Percentiles rank a stretch among this genome's conserved stretches.
Evolutionary conservation across 2,888 invertebrate genomes (phyloP).

Genomic region (Elgonia sp.): DNA sequence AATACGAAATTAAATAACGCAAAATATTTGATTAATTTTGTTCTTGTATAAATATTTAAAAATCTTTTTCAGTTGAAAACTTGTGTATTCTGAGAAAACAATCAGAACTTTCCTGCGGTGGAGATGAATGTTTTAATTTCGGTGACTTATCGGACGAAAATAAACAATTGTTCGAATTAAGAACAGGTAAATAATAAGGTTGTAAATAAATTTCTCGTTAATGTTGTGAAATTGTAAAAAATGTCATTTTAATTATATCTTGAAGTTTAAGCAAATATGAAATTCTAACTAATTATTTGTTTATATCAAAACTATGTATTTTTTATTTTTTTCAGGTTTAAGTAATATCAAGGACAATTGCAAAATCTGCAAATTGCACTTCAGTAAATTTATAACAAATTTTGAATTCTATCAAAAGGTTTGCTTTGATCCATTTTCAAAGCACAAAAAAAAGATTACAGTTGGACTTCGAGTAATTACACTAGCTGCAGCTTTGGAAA

Average conservation of each 20-base stretch:
- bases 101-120: too few relatives aligned
- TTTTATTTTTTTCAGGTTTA: not conserved
- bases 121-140: not conserved
- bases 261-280: too few relatives aligned
- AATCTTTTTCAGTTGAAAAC: too few relatives aligned
- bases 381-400: not conserved
- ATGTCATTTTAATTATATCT: not conserved
- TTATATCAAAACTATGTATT: not conserved
- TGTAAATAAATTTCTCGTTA: too few relatives aligned
- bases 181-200: slow-evolving; percentile 32
- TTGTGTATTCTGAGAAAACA: too few relatives aligned
- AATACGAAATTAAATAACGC: too few relatives aligned
- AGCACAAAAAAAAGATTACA: slow-evolving; percentile 20
- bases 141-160: not conserved
- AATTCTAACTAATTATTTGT: not conserved
- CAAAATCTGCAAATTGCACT: slow-evolving; percentile 1
- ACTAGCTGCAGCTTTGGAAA: slow-evolving; percentile 3
- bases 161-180: not conserved
- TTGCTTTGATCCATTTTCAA: slow-evolving; percentile 17
- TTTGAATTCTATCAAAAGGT: slow-evolving; percentile 11
- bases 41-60: too few relatives aligned
- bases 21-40: too few relatives aligned
- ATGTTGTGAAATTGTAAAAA: too few relatives aligned
- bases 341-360: too few relatives aligned
- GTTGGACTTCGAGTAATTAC: slow-evolving; percentile 14